These are phyloP conservation scores for Drosophila birchii DNA, from an alignment of 2,888 invertebrate species.

Conservation along the genomic window DNA sequence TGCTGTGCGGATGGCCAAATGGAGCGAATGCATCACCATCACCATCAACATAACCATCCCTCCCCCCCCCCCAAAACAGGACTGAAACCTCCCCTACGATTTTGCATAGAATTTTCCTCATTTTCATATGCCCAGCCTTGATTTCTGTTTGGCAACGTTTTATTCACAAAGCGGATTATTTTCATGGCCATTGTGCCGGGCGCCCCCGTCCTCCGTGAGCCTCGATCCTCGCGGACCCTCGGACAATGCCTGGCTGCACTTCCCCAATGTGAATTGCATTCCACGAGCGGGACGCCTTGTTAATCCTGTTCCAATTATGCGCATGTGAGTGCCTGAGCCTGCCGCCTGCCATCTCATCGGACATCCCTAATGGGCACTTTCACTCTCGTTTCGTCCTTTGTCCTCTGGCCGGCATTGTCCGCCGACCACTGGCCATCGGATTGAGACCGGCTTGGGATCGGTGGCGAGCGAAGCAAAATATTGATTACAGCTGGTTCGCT, in stretches of 20 bases:
- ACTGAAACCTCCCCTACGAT: slow-evolving; percentile 36
- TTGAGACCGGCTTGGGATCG: slow-evolving; percentile 38
- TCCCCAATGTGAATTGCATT: slow-evolving; percentile 58
- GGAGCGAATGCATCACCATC: slow-evolving; percentile 33
- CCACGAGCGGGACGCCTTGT: slow-evolving; percentile 57
- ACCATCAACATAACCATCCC: neutral
- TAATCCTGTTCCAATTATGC: slow-evolving; percentile 79
- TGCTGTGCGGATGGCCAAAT: slow-evolving; percentile 49
- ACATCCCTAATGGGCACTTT: slow-evolving; percentile 78
- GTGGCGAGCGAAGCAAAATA: slow-evolving; percentile 61
- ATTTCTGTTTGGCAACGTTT: slow-evolving; percentile 68
- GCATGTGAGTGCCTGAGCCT: slow-evolving; percentile 67
- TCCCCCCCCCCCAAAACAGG: neutral
- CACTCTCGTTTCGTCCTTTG: slow-evolving; percentile 54
- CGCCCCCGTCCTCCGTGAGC: slow-evolving; percentile 41
- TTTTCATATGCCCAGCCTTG: slow-evolving; percentile 39
- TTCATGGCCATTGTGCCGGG: slow-evolving; percentile 63
- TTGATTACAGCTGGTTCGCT: slow-evolving; percentile 64
- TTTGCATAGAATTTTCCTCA: slow-evolving; percentile 69
- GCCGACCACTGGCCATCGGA: slow-evolving; percentile 48
- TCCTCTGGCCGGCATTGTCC: slow-evolving; percentile 52
- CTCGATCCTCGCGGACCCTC: slow-evolving; percentile 39
- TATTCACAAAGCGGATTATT: slow-evolving; percentile 82
- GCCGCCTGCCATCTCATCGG: slow-evolving; percentile 18
- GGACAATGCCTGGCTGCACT: slow-evolving; percentile 63